phyloP scores from a whole-genome alignment of 2,113 vertebrate species.

The Eudorcas thomsonii region DNA sequence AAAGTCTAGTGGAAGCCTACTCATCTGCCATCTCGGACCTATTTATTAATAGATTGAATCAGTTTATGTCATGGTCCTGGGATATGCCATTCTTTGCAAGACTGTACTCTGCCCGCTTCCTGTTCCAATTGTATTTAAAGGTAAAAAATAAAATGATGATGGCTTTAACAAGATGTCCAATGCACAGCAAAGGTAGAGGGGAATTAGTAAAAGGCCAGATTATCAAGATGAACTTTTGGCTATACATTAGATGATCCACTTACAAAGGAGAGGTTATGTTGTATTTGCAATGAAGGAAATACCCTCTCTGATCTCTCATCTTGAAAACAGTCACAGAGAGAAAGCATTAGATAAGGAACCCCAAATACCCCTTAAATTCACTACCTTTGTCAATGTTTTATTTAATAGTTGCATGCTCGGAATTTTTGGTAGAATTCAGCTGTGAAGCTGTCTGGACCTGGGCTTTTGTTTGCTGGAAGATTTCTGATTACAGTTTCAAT shows the following conservation, averaged over 20 bases:
- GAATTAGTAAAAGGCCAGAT: neutral
- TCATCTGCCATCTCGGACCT: neutral
- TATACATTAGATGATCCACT: neutral
- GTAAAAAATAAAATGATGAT: neutral
- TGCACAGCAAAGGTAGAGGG: neutral
- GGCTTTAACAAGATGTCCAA: neutral
- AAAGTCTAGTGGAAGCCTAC: neutral
- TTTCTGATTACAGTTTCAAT: too few species aligned
- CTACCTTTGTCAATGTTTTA: neutral
- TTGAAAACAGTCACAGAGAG: neutral
- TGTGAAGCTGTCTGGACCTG: too few species aligned
- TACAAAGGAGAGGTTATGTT: neutral
- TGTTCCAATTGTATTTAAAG: neutral
- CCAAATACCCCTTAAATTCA: neutral
- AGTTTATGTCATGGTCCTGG: neutral
- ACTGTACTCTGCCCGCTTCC: neutral
- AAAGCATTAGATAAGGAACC: neutral
- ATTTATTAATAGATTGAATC: neutral
- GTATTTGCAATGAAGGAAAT: neutral
- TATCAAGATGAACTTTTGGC: neutral
- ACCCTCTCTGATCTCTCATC: neutral
- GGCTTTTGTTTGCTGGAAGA: too few species aligned
- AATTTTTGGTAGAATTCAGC: too few species aligned
- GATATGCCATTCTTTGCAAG: neutral
- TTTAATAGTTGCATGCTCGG: neutral